Conservation (phyloP, 1,140 invertebrate species). For the Diabrotica virgifera region DNA sequence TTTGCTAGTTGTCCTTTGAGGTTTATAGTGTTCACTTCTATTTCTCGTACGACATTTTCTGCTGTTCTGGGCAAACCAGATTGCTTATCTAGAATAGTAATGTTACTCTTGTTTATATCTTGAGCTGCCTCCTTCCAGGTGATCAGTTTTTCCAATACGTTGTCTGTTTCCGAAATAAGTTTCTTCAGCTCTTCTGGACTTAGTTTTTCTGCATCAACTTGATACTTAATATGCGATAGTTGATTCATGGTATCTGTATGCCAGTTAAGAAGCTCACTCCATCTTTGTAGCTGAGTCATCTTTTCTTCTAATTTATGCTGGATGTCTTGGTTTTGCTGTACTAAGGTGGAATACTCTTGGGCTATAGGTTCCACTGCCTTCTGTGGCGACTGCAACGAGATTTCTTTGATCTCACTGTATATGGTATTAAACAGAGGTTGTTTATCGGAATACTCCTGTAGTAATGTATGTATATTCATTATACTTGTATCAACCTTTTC, state of each 20-base stretch:
- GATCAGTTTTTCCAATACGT: constrained; percentile 61
- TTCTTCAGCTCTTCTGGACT: constrained; percentile 62
- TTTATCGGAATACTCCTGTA: constrained; percentile 80
- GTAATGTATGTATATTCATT: constrained; percentile 72
- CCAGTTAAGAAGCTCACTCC: constrained; percentile 79
- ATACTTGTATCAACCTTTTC: constrained; percentile 75
- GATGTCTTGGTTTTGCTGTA: constrained; percentile 72
- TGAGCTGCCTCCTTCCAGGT: constrained; percentile 68
- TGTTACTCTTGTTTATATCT: constrained; percentile 62
- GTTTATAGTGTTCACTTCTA: constrained; percentile 65
- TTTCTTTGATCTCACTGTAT: constrained; percentile 77
- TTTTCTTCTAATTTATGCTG: constrained; percentile 73
- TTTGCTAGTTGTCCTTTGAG: constrained; percentile 62
- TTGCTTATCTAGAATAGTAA: constrained; percentile 64
- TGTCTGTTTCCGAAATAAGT: constrained; percentile 65
- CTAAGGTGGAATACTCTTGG: constrained; percentile 69
- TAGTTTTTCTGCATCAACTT: constrained; percentile 67
- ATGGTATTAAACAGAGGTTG: constrained; percentile 70
- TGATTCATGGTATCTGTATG: constrained; percentile 77
- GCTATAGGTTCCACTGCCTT: constrained; percentile 71
- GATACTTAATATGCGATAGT: constrained; percentile 74
- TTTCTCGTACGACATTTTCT: constrained; percentile 63
- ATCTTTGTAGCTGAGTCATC: constrained; percentile 74
- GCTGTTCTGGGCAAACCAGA: constrained; percentile 67
- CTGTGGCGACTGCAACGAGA: constrained; percentile 64